Conservation (phyloP, 2,797 vertebrate genomes). For the Carcharodon carcharias region DNA sequence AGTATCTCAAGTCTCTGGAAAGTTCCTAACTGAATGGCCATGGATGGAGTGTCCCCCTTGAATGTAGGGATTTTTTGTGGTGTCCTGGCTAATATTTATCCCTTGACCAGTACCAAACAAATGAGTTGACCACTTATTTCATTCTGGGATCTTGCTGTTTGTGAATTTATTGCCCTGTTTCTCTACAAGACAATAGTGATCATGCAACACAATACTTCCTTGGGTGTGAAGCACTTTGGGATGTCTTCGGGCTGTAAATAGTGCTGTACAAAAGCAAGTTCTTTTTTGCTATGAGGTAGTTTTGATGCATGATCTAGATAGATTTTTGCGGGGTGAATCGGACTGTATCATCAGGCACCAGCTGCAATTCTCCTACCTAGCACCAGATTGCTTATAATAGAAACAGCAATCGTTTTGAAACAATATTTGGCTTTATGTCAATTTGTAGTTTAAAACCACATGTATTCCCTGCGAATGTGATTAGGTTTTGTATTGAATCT, state of each 20-base stretch:
- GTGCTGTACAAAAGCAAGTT: background rate
- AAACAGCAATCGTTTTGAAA: background rate
- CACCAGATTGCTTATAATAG: background rate
- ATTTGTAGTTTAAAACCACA: conserved; percentile 12
- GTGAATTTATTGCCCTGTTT: background rate
- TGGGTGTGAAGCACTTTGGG: background rate
- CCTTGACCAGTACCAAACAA: background rate
- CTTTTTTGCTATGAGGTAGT: background rate
- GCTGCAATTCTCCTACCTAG: background rate
- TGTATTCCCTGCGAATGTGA: background rate
- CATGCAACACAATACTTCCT: background rate
- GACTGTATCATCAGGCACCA: background rate
- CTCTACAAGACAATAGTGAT: background rate
- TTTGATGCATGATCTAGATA: background rate
- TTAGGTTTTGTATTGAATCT: background rate
- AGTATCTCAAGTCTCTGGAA: no score
- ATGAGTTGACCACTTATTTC: background rate
- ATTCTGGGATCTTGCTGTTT: background rate
- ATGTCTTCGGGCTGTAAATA: background rate
- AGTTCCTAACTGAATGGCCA: no score
- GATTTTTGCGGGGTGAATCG: background rate
- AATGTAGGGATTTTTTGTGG: background rate
- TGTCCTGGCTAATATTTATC: background rate
- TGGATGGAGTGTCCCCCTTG: no score
- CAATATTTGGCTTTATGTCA: conserved; percentile 9